phyloP scores from a whole-genome alignment of 2,113 vertebrate genomes.

The Patagioenas fasciata region DNA sequence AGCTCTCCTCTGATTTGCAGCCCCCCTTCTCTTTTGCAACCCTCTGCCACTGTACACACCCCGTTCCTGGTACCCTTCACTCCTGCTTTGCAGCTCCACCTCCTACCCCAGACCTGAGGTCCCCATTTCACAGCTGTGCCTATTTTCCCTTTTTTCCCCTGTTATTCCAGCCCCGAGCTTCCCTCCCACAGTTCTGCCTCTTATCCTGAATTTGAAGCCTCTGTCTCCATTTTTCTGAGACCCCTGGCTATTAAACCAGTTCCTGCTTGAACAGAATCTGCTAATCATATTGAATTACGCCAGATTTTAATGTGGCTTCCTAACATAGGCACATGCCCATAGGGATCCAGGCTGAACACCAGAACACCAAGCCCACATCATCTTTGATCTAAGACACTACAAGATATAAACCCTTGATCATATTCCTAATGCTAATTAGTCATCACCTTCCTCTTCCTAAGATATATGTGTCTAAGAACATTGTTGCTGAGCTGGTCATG shows the following conservation, averaged over 20 bases:
- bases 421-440: conserved; percentile 55
- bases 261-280: conserved; percentile 13
- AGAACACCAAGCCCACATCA: conserved; percentile 32
- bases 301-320: conserved; percentile 36
- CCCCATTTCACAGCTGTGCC: neutral
- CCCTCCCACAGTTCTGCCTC: neutral
- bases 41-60: neutral
- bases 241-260: conserved; percentile 1
- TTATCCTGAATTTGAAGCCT: neutral
- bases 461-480: conserved; percentile 53
- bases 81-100: neutral
- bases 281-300: conserved; percentile 49
- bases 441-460: conserved; percentile 37
- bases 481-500: conserved; percentile 61
- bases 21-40: neutral
- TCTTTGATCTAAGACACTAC: conserved; percentile 51
- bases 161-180: neutral
- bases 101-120: neutral
- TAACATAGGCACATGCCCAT: neutral
- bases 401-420: conserved; percentile 45
- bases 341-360: conserved; percentile 32
- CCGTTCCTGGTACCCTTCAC: neutral
- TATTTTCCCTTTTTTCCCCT: neutral
- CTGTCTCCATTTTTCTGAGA: neutral
- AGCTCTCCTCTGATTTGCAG: neutral